phyloP scores from a whole-genome alignment of 2,888 invertebrate species.

The Lasioglossum malachurum region DNA sequence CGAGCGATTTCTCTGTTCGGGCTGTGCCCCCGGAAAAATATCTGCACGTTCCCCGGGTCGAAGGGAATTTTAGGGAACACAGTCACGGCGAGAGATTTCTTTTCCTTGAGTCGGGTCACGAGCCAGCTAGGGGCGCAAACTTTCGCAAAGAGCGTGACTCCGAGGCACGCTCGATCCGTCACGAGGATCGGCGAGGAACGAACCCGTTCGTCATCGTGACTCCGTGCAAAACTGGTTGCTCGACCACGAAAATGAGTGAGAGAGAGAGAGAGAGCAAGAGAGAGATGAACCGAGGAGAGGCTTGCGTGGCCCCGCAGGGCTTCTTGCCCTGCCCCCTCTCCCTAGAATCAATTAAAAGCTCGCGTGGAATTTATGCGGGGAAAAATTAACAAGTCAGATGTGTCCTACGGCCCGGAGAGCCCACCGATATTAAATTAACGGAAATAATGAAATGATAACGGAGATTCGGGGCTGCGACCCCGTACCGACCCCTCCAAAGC shows the following conservation, averaged over 20 bases:
- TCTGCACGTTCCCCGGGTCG: constrained; percentile 7
- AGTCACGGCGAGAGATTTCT: constrained; percentile 2
- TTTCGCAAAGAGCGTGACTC: constrained; percentile 28
- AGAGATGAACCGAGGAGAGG: background rate
- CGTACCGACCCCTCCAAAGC: constrained; percentile 44
- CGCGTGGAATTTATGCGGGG: constrained; percentile 81
- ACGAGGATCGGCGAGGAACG: constrained; percentile 13
- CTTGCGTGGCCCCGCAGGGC: background rate
- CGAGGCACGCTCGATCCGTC: constrained; percentile 13
- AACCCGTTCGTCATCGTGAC: constrained; percentile 33
- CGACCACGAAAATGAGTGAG: background rate
- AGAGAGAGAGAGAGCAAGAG: background rate
- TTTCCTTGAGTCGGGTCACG: background rate
- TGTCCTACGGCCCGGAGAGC: constrained; percentile 52
- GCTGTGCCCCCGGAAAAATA: background rate
- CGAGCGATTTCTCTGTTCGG: constrained; percentile 2
- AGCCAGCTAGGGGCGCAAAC: background rate
- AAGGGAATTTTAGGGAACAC: background rate
- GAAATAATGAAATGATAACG: constrained; percentile 83
- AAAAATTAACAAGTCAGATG: constrained; percentile 85
- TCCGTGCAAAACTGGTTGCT: constrained; percentile 18
- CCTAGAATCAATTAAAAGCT: constrained; percentile 79
- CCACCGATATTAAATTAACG: constrained; percentile 81
- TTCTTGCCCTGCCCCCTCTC: constrained; percentile 6
- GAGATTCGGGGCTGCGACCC: constrained; percentile 61